phyloP scores from a whole-genome alignment of 2,113 vertebrate species.

The Columbina picui region DNA sequence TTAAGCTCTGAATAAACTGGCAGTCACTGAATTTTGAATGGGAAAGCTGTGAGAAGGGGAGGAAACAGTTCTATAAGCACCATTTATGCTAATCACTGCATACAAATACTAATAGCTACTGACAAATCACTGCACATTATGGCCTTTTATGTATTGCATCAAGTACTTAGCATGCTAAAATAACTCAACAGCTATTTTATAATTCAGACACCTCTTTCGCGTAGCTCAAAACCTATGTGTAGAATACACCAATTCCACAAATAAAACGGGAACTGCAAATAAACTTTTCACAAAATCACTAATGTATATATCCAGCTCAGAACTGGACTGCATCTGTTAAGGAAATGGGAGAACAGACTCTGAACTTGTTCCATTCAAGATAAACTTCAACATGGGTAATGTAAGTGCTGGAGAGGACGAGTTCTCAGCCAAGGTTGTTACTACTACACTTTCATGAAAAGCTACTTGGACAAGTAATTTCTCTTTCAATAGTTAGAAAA shows the following conservation, averaged over 20 bases:
- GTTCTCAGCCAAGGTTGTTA: background rate
- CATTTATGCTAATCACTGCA: constrained; percentile 12
- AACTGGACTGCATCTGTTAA: background rate
- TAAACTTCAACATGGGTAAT: background rate
- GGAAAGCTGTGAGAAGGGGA: background rate
- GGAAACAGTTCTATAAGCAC: background rate
- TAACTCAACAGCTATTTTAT: constrained; percentile 1
- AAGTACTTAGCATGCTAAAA: background rate
- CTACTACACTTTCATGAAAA: background rate
- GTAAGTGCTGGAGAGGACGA: background rate
- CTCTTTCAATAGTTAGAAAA: background rate
- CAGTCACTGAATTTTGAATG: background rate
- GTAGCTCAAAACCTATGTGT: background rate
- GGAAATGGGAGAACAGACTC: background rate
- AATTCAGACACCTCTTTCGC: background rate
- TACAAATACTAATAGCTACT: constrained; percentile 7
- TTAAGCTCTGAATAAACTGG: background rate
- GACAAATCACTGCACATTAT: constrained; percentile 22
- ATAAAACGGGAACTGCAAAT: background rate
- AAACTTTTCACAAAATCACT: background rate
- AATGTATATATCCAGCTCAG: background rate
- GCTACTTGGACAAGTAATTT: background rate
- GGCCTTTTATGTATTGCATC: constrained; percentile 3
- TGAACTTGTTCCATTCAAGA: background rate
- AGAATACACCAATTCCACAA: background rate